Base-by-base conservation (phyloP, 1,140 invertebrate genomes). In the Drosophila saltans region DNA sequence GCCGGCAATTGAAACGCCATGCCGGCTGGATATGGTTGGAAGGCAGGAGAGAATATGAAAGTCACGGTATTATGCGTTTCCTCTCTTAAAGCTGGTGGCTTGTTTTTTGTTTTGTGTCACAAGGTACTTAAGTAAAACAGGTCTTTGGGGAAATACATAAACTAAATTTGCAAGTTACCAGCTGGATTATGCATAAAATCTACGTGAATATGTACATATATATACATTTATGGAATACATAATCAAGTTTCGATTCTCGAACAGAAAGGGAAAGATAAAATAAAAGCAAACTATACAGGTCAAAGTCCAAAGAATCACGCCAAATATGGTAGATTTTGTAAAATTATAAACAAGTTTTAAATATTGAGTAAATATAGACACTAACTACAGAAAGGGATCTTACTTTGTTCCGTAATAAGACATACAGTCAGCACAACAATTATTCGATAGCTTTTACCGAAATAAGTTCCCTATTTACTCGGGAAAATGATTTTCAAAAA, bases 1-100 rank as follows among this genome's bases (percentile, higher is more conserved):
- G 83, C 81, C 81, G 78, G 78, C 78, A 66, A 84, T 59, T 68
- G 16, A 64, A 39, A 64, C 24, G 24, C 5, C 45, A 21, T 16
- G 7, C 5, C 45, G 21, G 45, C 45, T 48, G 45, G 16, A 6
- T 75, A 52, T 8, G 40, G 48, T 41, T 30, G n/a, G 39, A 30
- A 30, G 28, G 62, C 11, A 33, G 11, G 56, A 70, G 66, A 60
- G 66, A 60, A 63, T 45, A 75, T 43, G 41, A 16, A 33, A 58
- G 55, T 41, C 16, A 30, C 48, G 41, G 45, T 28, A 62, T 43
- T 63, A 41, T 41, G 33, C 59, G 43, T 39, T 41, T 56, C 40
- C n/a, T n/a, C 61, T 77, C 40, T 77, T 39, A 58, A 75, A 33
- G 40, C 26, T 67, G 16, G 16, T 16, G 16, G 16, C 16, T 16